Base-by-base conservation (phyloP, 2,113 vertebrate species). In the Sinocyclocheilus rhinocerous region DNA sequence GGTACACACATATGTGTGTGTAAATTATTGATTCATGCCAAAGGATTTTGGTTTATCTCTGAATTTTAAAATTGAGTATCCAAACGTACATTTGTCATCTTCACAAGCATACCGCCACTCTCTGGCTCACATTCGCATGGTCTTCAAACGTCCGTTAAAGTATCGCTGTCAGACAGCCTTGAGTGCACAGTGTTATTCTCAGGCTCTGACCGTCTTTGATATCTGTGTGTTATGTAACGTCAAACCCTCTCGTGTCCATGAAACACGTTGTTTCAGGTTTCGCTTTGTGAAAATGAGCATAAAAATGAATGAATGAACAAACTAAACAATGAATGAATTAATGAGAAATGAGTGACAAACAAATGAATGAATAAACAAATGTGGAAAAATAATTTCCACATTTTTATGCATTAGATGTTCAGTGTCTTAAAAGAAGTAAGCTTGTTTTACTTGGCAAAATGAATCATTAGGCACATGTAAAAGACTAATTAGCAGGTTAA, bases 221-320 rank as follows among this genome's bases (percentile, higher is more conserved):
- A 70, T 55, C 81, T 83, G 81, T 36, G 45, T 70, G 65, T 70
- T 83, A 83, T 36, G 42, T 83, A 83, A 70, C 11, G 29, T 52
- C 81, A 83, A 83, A 83, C 26, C 80, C 18, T 83, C n/a, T 52
- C 18, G 18, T 52, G 65, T 70, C 24, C 2, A 52, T n/a, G 11
- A 52, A 70, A 70, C 16, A 55, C 24, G 36, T 52, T 33, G 24
- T 82, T 42, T 80, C 22, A 24, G n/a, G 6, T 11, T 42, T 18
- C 1, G 6, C n/a, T 81, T 65, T 45, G 29, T 39, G 42, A 13
- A 11, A 59, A 59, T 79, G 10, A 55, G 10, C 18, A 52, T 29
- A 22, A 6, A 8, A 16, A 42, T 42, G 4, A 61, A 81, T 45
- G 22, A 39, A 63, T 63, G 12, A 61, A 24, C 36, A 22, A 42